Evolutionary conservation across 2,113 vertebrate genomes (phyloP).

Genomic region (Marmota monax): DNA sequence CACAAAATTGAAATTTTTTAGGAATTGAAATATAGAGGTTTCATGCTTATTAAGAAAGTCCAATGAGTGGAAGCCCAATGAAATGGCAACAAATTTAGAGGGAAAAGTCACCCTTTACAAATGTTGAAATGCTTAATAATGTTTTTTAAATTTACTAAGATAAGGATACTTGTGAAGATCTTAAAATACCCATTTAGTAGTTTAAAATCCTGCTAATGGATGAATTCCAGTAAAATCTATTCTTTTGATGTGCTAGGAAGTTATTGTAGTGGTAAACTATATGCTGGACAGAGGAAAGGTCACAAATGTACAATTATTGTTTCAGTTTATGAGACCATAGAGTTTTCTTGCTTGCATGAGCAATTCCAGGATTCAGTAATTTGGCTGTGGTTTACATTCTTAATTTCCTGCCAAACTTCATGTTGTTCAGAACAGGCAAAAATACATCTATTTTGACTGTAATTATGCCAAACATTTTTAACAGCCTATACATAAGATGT

Average conservation of each 20-base stretch:
- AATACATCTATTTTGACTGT: conserved; percentile 75
- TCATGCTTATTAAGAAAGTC: conserved; percentile 21
- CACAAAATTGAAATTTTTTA: conserved; percentile 53
- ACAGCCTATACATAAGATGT: conserved; percentile 64
- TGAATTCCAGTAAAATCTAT: conserved; percentile 16
- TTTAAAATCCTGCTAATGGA: conserved; percentile 32
- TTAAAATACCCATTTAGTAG: not conserved
- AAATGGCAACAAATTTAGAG: conserved; percentile 45
- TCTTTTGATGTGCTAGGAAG: not conserved
- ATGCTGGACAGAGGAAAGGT: not conserved
- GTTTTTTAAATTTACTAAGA: conserved; percentile 18
- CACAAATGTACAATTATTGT: conserved; percentile 13
- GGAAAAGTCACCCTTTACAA: conserved; percentile 53
- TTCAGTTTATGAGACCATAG: not conserved
- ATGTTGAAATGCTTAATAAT: not conserved
- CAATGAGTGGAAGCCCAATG: conserved; percentile 17
- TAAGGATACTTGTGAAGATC: not conserved
- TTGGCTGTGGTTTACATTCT: not conserved
- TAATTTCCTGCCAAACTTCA: conserved; percentile 63
- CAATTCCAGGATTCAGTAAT: conserved; percentile 67
- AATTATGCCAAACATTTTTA: conserved; percentile 78
- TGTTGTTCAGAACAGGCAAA: conserved; percentile 69
- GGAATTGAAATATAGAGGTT: conserved; percentile 9
- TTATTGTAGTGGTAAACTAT: not conserved
- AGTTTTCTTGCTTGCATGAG: conserved; percentile 55